These are phyloP conservation scores for Lamproptera curius DNA, from an alignment of 2,888 invertebrate species.

Conservation along the genomic window DNA sequence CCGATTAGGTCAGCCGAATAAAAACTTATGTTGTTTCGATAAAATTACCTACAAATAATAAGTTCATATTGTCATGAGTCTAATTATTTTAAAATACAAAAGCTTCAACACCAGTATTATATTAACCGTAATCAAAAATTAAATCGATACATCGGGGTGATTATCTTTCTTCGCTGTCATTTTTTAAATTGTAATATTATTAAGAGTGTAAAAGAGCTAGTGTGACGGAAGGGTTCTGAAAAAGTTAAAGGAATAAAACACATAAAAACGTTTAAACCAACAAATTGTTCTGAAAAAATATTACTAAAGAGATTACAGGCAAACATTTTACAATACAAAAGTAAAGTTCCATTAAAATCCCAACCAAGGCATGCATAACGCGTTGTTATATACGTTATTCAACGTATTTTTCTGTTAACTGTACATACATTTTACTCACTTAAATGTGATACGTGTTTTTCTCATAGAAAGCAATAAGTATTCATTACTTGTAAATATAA, in stretches of 20 bases:
- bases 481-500: slow-evolving; percentile 33
- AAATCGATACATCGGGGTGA: neutral
- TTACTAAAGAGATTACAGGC: no score
- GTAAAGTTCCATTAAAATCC: no score
- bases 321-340: no score
- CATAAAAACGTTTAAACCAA: no score
- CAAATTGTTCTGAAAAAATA: no score
- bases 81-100: no score
- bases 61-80: no score
- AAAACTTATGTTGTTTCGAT: neutral
- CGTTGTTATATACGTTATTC: slow-evolving; percentile 28
- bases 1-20: slow-evolving; percentile 5
- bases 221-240: no score
- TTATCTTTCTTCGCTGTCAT: neutral
- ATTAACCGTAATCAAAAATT: neutral
- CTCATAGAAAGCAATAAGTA: slow-evolving; percentile 43
- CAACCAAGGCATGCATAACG: slow-evolving; percentile 23
- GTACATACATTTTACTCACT: slow-evolving; percentile 28
- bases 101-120: neutral
- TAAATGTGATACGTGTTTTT: slow-evolving; percentile 37
- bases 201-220: no score
- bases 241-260: no score
- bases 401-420: slow-evolving; percentile 22
- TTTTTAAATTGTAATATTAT: no score
- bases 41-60: no score